Percentiles rank a stretch among this genome's conserved stretches.
phyloP scores from a whole-genome alignment of 2,113 vertebrate genomes.

The Myotis davidii region DNA sequence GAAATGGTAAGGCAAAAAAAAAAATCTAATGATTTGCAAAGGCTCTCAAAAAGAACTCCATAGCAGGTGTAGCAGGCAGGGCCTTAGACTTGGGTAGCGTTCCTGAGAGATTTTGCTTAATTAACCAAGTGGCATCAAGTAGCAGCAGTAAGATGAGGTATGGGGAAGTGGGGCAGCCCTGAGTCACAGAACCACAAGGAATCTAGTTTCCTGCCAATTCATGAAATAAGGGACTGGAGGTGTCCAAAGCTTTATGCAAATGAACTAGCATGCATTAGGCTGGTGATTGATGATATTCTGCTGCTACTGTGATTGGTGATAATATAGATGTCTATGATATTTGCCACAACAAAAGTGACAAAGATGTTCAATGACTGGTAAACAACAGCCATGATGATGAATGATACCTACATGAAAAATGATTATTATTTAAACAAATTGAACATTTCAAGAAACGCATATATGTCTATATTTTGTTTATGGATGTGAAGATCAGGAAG shows the following conservation, averaged over 20 bases:
- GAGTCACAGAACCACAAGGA: constrained; percentile 44
- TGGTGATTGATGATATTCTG: constrained; percentile 17
- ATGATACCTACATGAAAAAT: not conserved
- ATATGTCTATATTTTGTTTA: not conserved
- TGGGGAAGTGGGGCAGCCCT: not conserved
- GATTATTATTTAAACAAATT: not conserved
- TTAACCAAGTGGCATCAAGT: not conserved
- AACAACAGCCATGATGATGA: not conserved
- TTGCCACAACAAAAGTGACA: not conserved
- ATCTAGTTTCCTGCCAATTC: constrained; percentile 51
- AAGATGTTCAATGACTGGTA: not conserved
- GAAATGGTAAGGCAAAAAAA: not conserved
- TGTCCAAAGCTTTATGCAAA: constrained; percentile 43
- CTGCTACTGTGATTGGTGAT: not conserved
- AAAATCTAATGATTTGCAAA: not conserved
- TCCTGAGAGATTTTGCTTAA: not conserved
- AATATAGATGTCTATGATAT: constrained; percentile 34
- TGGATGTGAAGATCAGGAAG: not conserved
- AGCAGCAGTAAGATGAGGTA: not conserved
- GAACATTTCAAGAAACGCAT: not conserved
- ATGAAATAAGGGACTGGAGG: constrained; percentile 37
- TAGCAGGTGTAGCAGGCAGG: not conserved
- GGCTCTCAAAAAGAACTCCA: not conserved
- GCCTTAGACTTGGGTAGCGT: not conserved
- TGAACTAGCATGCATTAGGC: constrained; percentile 3